Base-by-base conservation (phyloP, 2,797 vertebrate species). In the Distichodus sexfasciatus region DNA sequence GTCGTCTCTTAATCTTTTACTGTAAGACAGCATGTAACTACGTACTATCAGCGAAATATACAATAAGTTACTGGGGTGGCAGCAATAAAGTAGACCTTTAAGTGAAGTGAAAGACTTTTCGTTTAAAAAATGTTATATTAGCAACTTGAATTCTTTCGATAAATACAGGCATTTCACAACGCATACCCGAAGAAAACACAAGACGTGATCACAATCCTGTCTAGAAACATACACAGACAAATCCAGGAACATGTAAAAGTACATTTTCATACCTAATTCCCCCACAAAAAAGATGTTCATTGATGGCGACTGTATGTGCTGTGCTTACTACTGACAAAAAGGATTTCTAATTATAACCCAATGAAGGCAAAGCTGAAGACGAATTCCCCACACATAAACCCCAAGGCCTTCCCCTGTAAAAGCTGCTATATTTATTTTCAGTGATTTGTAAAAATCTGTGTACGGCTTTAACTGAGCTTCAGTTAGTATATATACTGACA, bases 131-230 rank as follows among this genome's bases (percentile, higher is more conserved):
- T 84, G 80, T 85, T 83, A 84, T 79, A 83, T 89, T 86, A 89
- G 85, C 90, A 88, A 90, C 79, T 75, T 74, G 75, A 54, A 67
- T 35, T 71, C 82, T 69, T 87, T 77, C 79, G 84, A 89, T 92
- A 92, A 92, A 91, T 91, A 91, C 86, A 87, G 84, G 86, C 86
- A 87, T 90, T 87, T 87, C 76, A 90, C 86, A 88, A 89, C 88
- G 79, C 77, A 81, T 85, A 66, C 75, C 61, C 84, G 75, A 87
- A 57, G 74, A 76, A 76, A 75, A 77, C 76, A 88, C 84, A 80
- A 72, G 40, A 68, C 66, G 15, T 67, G 26, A 72, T 67, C 81
- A 84, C 71, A 80, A 79, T 77, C 51, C 64, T 71, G 36, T 72
- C 71, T 76, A 79, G 53, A n/a, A 62, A 75, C 73, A 76, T 57